Percentiles rank a stretch among this genome's conserved stretches.
phyloP scores from a whole-genome alignment of 2,797 vertebrate species.

The Enteromius radiatus region DNA sequence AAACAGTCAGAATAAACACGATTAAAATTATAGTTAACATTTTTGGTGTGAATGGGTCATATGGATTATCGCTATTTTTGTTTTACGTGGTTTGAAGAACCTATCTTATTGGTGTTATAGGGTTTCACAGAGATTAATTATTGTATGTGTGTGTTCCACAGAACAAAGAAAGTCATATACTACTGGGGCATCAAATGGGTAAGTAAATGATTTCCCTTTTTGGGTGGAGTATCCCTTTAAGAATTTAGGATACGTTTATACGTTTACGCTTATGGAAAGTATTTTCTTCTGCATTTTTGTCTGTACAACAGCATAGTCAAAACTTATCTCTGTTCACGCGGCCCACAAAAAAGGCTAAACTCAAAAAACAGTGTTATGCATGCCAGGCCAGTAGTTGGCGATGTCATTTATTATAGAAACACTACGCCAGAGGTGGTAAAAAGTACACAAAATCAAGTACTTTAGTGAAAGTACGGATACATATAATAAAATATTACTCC shows the following conservation, averaged over 20 bases:
- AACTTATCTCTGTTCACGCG: neutral
- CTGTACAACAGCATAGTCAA: neutral
- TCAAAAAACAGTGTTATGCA: neutral
- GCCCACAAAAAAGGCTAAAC: neutral
- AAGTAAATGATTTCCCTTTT: neutral
- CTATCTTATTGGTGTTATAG: neutral
- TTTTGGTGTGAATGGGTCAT: neutral
- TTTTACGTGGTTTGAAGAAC: neutral
- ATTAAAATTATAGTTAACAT: neutral
- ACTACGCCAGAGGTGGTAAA: no score
- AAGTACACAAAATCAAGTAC: no score
- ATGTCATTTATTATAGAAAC: neutral
- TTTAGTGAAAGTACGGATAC: no score
- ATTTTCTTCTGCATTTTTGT: neutral
- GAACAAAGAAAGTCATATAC: neutral
- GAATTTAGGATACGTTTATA: neutral
- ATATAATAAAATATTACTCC: no score
- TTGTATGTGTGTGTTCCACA: neutral
- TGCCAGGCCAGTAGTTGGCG: neutral
- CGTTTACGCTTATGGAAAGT: neutral
- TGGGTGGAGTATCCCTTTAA: neutral
- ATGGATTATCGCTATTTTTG: neutral
- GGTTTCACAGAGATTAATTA: no score
- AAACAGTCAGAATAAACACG: neutral
- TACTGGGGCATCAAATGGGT: neutral